Base-by-base conservation (phyloP, 2,113 vertebrate genomes). In the Catagonus wagneri region DNA sequence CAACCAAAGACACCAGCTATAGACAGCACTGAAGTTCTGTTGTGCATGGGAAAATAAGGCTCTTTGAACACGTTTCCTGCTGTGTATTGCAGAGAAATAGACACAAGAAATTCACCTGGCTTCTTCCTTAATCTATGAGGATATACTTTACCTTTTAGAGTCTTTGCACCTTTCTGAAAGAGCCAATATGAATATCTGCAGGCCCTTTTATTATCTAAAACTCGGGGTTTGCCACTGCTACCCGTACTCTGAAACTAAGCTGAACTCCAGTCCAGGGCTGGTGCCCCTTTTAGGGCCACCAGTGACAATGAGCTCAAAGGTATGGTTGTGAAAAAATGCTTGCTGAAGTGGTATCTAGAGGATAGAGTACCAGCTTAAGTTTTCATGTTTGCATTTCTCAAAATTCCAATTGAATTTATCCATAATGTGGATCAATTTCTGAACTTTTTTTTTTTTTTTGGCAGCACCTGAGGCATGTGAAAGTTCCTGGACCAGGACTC, bases 331-430 rank as follows among this genome's bases (percentile, higher is more conserved):
- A 69, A 86, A 89, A 81, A 22, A 36, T 66, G 68, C 68, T 89
- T 91, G 58, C n/a, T 75, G 4, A 69, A 72, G 17, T 89, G 58
- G 16, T 58, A 60, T 71, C 58, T 93, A 74, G 58, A 83, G 36
- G 85, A 74, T 44, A 90, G 54, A 90, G 34, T 39, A 56, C 6
- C 12, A 63, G 10, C n/a, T 66, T 92, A 66, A 72, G 20, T 81
- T 87, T 66, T 90, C 44, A 68, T 60, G 50, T 61, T 96, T 96
- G 13, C 14, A 68, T 93, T 95, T 96, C 89, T 96, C 69, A 54
- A 44, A n/a, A 54, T 94, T 44, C 32, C 39, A 75, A 4, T 71
- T 54, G 71, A 90, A 84, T 93, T 96, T 89, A 32, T 89, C 69
- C 50, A 58, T 71, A 56, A 61, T 68, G 32, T 65, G 96, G 50